Conservation (phyloP, 2,113 vertebrate genomes). For the Halichoeres trimaculatus region DNA sequence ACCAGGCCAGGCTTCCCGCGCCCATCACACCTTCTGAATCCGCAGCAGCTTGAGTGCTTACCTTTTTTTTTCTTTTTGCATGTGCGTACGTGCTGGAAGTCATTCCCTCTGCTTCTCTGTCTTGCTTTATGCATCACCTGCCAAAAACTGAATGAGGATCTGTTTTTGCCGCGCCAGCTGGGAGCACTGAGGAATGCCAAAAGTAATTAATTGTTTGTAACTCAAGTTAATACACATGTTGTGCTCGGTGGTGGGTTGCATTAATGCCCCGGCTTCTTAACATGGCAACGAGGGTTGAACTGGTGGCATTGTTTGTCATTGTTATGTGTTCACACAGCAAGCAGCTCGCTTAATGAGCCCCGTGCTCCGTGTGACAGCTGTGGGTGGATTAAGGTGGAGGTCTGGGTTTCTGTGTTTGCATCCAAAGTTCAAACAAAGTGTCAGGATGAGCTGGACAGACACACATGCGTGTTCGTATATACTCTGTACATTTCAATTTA, state of each 20-base stretch:
- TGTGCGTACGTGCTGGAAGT: constrained; percentile 37
- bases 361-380: constrained; percentile 17
- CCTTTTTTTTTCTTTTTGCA: constrained; percentile 50
- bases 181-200: constrained; percentile 55
- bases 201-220: constrained; percentile 55
- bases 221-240: constrained; percentile 30
- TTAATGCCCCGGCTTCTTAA: constrained; percentile 44
- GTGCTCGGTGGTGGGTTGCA: constrained; percentile 45
- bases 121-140: constrained; percentile 52
- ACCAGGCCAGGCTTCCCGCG: constrained; percentile 26
- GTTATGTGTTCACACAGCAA: constrained; percentile 60
- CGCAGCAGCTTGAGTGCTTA: constrained; percentile 44
- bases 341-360: constrained; percentile 48
- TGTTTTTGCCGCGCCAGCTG: constrained; percentile 45
- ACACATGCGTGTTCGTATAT: background rate
- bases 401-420: background rate
- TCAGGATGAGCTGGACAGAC: too few relatives aligned
- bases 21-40: constrained; percentile 27
- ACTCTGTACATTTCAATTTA: background rate
- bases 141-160: constrained; percentile 48
- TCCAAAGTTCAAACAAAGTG: too few relatives aligned
- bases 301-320: constrained; percentile 43
- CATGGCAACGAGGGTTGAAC: constrained; percentile 34
- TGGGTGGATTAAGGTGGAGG: constrained; percentile 33
- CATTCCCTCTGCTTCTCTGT: constrained; percentile 24